Evolutionary conservation across 53 echinoderm and acorn worm genomes (phyloP).

Genomic region (Stichopus horrens): DNA sequence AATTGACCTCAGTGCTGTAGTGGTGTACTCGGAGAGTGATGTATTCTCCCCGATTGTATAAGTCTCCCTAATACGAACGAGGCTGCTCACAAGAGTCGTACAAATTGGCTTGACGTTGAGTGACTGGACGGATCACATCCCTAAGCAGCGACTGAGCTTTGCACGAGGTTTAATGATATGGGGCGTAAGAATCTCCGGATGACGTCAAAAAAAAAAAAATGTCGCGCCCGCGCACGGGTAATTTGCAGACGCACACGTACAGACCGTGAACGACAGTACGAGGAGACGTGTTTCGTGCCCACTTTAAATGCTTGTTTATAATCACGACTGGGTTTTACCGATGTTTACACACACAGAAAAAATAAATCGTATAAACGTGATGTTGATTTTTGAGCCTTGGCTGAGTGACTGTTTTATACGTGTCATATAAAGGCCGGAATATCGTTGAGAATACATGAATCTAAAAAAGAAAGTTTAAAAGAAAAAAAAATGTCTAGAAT

Average conservation of each 20-base stretch:
- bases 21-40: too few relatives aligned
- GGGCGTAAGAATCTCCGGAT: background rate
- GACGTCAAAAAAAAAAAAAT: background rate
- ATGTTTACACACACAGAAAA: constrained; percentile 16
- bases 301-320: constrained; percentile 17
- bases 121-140: background rate
- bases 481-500: too few relatives aligned
- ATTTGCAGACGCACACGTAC: background rate
- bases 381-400: background rate
- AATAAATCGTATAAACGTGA: background rate
- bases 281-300: background rate
- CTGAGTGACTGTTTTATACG: background rate
- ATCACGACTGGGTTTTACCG: background rate
- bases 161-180: background rate
- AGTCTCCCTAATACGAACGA: too few relatives aligned
- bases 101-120: background rate
- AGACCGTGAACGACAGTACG: background rate
- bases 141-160: background rate
- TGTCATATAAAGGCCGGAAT: too few relatives aligned
- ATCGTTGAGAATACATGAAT: too few relatives aligned
- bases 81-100: too few relatives aligned
- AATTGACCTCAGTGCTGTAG: background rate
- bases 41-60: too few relatives aligned
- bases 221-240: background rate
- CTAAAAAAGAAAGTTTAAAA: too few relatives aligned